Conservation (phyloP, 2,888 invertebrate genomes). For the Agrochola circellaris region DNA sequence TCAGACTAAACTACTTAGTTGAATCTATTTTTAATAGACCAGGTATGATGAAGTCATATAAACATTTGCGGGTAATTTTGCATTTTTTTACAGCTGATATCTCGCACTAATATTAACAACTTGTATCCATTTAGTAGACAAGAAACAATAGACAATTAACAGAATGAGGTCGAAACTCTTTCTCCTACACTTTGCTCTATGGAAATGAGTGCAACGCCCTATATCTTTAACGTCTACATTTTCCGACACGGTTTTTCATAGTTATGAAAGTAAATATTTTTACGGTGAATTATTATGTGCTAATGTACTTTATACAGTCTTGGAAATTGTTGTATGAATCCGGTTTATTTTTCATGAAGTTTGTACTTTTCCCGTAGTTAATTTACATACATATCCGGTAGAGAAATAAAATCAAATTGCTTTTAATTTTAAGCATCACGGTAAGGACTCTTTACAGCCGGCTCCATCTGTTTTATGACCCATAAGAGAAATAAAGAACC, state of each 20-base stretch:
- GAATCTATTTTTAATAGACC: neutral
- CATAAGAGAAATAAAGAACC: neutral
- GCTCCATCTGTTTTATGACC: neutral
- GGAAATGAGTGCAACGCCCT: constrained; percentile 33
- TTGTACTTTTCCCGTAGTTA: neutral
- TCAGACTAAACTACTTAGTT: neutral
- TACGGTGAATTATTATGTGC: constrained; percentile 44
- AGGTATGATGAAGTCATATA: constrained; percentile 12
- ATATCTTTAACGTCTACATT: constrained; percentile 6
- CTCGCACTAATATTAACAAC: neutral
- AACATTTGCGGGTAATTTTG: constrained; percentile 28
- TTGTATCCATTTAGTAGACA: constrained; percentile 23
- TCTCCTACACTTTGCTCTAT: constrained; percentile 24
- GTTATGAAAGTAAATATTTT: constrained; percentile 40
- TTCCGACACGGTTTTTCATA: constrained; percentile 16
- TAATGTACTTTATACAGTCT: constrained; percentile 27
- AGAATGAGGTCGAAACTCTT: constrained; percentile 35
- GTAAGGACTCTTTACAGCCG: neutral
- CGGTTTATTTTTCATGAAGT: constrained; percentile 7
- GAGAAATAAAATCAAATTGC: neutral
- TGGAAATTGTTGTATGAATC: constrained; percentile 4
- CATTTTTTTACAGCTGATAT: constrained; percentile 23
- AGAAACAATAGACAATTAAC: constrained; percentile 31
- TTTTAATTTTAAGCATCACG: neutral
- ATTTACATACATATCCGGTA: constrained; percentile 8